Evolutionary conservation across 2,888 invertebrate genomes (phyloP).

Genomic region (Phengaris arion): DNA sequence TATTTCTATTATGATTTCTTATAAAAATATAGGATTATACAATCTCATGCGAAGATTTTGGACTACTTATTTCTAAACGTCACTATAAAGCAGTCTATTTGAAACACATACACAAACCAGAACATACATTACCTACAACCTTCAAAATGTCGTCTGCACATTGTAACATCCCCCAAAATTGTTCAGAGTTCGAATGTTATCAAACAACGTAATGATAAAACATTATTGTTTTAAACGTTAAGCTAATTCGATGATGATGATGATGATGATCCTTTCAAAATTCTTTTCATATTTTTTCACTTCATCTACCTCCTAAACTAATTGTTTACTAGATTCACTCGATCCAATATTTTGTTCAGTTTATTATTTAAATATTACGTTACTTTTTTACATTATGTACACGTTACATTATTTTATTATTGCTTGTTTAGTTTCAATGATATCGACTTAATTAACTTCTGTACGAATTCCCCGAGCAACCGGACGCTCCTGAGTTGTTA

Average conservation of each 20-base stretch:
- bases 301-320: background rate
- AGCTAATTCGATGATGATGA: slow-evolving; percentile 6
- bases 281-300: background rate
- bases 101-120: slow-evolving; percentile 57
- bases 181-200: background rate
- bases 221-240: background rate
- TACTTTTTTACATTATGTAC: slow-evolving; percentile 65
- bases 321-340: slow-evolving; percentile 18
- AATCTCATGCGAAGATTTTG: background rate
- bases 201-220: background rate
- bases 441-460: slow-evolving; percentile 67
- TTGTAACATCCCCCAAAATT: background rate
- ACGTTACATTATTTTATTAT: slow-evolving; percentile 61
- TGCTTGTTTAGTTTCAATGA: slow-evolving; percentile 75
- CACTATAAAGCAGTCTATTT: slow-evolving; percentile 68
- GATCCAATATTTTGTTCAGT: background rate
- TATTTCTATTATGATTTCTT: slow-evolving; percentile 4
- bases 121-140: slow-evolving; percentile 48
- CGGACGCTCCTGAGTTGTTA: slow-evolving; percentile 70
- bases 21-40: slow-evolving; percentile 36
- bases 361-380: slow-evolving; percentile 1
- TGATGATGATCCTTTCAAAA: background rate
- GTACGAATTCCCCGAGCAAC: slow-evolving; percentile 71
- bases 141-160: slow-evolving; percentile 46
- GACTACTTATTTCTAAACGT: slow-evolving; percentile 36